phyloP scores from a whole-genome alignment of 2,888 invertebrate species.

The Ichneumoninae sp. region DNA sequence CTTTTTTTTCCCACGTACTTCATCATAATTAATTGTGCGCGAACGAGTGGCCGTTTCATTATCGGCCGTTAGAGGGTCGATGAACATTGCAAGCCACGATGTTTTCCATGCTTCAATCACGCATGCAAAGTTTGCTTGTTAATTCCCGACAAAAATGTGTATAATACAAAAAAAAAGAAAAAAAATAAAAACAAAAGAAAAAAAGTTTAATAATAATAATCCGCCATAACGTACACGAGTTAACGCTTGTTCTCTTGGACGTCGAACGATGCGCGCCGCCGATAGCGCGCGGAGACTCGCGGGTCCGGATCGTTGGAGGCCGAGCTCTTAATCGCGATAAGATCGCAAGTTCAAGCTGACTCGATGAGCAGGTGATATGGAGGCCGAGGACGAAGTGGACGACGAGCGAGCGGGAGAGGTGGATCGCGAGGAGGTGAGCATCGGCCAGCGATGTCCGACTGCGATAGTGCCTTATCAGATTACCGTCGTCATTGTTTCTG shows the following conservation, averaged over 20 bases:
- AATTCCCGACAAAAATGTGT: neutral
- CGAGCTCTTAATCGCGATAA: constrained; percentile 58
- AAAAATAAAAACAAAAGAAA: neutral
- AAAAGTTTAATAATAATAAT: neutral
- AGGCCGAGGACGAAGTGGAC: constrained; percentile 82
- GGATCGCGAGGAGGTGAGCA: constrained; percentile 75
- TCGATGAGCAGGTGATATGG: constrained; percentile 81
- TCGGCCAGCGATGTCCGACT: constrained; percentile 7
- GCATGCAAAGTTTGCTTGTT: neutral
- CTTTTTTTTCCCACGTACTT: neutral
- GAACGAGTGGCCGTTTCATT: neutral
- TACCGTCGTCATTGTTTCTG: constrained; percentile 28
- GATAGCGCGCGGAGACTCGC: constrained; percentile 49
- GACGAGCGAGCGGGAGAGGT: constrained; percentile 79
- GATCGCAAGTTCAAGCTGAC: constrained; percentile 59
- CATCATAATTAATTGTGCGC: neutral
- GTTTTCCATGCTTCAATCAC: neutral
- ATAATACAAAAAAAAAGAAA: neutral
- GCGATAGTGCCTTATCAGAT: constrained; percentile 9
- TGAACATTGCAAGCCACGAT: neutral
- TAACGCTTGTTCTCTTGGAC: constrained; percentile 32
- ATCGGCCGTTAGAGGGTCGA: neutral
- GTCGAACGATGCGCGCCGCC: constrained; percentile 23
- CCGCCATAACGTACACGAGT: neutral
- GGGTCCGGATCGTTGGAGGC: constrained; percentile 57